Conservation (phyloP, 2,888 invertebrate species). For the Branchipolynoe longqiensis region DNA sequence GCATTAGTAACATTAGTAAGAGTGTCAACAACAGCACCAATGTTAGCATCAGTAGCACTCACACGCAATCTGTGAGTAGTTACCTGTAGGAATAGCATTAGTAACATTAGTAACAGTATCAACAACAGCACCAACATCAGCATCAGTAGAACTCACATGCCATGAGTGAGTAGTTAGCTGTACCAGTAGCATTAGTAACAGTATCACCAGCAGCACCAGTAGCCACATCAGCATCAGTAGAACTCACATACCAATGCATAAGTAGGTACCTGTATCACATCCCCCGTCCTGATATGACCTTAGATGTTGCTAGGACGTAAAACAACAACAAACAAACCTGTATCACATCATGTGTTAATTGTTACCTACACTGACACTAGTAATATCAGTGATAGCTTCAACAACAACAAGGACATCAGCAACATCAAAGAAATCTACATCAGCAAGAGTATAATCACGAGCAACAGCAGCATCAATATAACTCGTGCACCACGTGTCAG, state of each 20-base stretch:
- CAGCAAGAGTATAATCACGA: too few relatives aligned
- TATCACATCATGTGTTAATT: conserved; percentile 56
- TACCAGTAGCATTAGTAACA: background rate
- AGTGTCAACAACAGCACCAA: too few relatives aligned
- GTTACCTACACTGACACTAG: conserved; percentile 69
- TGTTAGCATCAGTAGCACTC: conserved; percentile 89
- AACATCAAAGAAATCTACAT: too few relatives aligned
- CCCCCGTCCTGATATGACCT: background rate
- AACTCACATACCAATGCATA: background rate
- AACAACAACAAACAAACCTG: background rate
- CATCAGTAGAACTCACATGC: conserved; percentile 79
- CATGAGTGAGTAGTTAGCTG: conserved; percentile 70
- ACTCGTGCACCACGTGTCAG: conserved; percentile 83
- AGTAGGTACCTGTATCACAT: conserved; percentile 71
- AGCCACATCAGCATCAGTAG: background rate
- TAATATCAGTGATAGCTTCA: background rate
- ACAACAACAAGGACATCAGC: too few relatives aligned
- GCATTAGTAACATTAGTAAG: too few relatives aligned
- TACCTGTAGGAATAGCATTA: conserved; percentile 71
- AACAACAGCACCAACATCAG: too few relatives aligned
- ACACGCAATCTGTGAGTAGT: conserved; percentile 80
- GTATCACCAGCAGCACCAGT: background rate
- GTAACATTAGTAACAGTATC: too few relatives aligned
- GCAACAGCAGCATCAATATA: too few relatives aligned
- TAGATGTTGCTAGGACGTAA: background rate